Base-by-base conservation (phyloP, 2,113 vertebrate species). In the Shinisaurus crocodilurus region DNA sequence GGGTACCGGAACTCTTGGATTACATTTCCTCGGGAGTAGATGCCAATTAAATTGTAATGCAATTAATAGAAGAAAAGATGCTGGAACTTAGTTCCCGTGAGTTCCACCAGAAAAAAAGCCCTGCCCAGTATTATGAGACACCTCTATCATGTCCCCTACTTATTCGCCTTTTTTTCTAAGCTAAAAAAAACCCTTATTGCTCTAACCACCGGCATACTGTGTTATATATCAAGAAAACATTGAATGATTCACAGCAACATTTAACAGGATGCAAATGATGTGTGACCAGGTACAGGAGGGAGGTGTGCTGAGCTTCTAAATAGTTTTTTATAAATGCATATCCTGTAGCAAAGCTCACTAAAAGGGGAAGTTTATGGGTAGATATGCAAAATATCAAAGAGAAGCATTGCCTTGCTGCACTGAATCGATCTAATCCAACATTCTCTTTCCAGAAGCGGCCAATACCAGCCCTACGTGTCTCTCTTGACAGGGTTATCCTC, bases 311-410 rank as follows among this genome's bases (percentile, higher is more conserved):
- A 32, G n/a, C 60, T 69, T 69, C 25, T 69, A 40, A 85, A 67
- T 75, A 25, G 15, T 40, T 34, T 50, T 54, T 85, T 81, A 82
- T 20, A 74, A 81, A 27, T 4, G 18, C 29, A 4, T 1, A 23
- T 81, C 89, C 50, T 50, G 34, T 60, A n/a, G 91, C 87, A 92
- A 92, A 87, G 10, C 5, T 57, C 54, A 37, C 20, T 45, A 57
- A 2, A 48, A 88, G 10, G 7, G 69, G 67, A 37, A 88, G 82
- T 6, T 70, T 89, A 34, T 65, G 63, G 57, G 74, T 29, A 37
- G 29, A 72, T 86, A 90, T 82, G 84, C n/a, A 63, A 81, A 48
- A 63, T 48, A 25, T 45, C 79, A 48, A 20, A 27, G 54, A 12
- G 37, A 16, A 79, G 40, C 3, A 34, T 27, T 81, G 45, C 43